A percentile compares a stretch with the other conserved stretches of the same genome.
These are phyloP conservation scores for Coregonus clupeaformis DNA, from an alignment of 2,113 vertebrate species.

Conservation along the genomic window DNA sequence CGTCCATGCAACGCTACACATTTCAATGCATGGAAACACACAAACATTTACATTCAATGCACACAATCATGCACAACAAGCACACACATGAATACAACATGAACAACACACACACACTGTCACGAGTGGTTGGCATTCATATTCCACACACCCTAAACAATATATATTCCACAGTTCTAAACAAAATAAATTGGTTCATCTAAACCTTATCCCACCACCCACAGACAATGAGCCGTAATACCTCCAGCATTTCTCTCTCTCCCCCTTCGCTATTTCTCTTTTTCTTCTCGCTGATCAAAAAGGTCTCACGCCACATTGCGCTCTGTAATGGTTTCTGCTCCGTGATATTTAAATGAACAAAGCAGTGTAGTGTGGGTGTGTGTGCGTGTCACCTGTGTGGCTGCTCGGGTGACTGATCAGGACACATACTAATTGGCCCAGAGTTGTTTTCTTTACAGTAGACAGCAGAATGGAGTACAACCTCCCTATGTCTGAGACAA, in stretches of 20 bases:
- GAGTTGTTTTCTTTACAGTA: slow-evolving; percentile 33
- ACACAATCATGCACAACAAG: too few relatives aligned
- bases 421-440: slow-evolving; percentile 29
- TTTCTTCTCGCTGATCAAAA: slow-evolving; percentile 40
- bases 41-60: too few relatives aligned
- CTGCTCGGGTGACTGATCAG: slow-evolving; percentile 35
- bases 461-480: slow-evolving; percentile 12
- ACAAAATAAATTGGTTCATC: slow-evolving; percentile 52
- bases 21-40: too few relatives aligned
- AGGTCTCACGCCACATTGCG: slow-evolving; percentile 51
- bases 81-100: not conserved
- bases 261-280: not conserved
- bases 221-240: slow-evolving; percentile 48
- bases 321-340: slow-evolving; percentile 46
- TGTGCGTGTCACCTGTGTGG: not conserved
- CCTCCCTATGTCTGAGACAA: slow-evolving; percentile 19
- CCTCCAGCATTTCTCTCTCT: slow-evolving; percentile 27
- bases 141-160: slow-evolving; percentile 30
- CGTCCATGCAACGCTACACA: not conserved
- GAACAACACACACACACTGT: not conserved
- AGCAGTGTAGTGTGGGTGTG: slow-evolving; percentile 13
- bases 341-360: slow-evolving; percentile 54
- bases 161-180: slow-evolving; percentile 43
- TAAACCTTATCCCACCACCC: slow-evolving; percentile 44
- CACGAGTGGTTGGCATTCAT: not conserved